A percentile compares a stretch with the other conserved stretches of the same genome.
Conservation (phyloP, 2,797 vertebrate genomes). For the Anguilla obscura region DNA sequence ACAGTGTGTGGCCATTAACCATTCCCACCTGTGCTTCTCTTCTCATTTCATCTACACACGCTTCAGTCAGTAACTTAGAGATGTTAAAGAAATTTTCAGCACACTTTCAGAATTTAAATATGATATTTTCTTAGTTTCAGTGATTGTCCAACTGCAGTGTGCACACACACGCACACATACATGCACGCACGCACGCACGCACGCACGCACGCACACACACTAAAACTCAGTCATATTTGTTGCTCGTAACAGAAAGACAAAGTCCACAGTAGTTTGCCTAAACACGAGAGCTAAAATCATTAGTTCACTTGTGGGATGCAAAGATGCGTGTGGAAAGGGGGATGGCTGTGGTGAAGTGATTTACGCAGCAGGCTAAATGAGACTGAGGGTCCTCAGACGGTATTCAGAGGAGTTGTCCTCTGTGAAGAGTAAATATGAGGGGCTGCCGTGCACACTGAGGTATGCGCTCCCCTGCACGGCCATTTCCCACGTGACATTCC, state of each 20-base stretch:
- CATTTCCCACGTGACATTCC: conserved; percentile 10
- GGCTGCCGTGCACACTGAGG: not conserved
- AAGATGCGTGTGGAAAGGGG: not conserved
- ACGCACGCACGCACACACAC: not conserved
- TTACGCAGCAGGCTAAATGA: not conserved
- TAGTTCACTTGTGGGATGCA: not conserved
- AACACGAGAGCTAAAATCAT: not conserved
- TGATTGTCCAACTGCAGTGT: no score
- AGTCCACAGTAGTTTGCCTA: not conserved
- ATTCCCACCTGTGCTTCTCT: not conserved
- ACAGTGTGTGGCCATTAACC: not conserved
- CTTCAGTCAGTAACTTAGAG: not conserved
- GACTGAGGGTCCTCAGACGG: not conserved
- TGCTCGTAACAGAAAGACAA: not conserved
- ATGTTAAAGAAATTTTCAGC: not conserved
- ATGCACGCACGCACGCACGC: no score
- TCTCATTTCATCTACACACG: not conserved
- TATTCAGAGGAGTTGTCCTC: not conserved
- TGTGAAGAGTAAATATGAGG: not conserved
- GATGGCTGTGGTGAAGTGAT: not conserved
- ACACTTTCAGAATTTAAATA: no score
- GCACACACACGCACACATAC: no score
- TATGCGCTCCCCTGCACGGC: not conserved
- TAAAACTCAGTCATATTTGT: not conserved
- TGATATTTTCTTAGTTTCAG: no score